Percentiles rank a stretch among this genome's conserved stretches.
These are phyloP conservation scores for Acleris sparsana DNA, from an alignment of 2,888 invertebrate species.

Conservation along the genomic window DNA sequence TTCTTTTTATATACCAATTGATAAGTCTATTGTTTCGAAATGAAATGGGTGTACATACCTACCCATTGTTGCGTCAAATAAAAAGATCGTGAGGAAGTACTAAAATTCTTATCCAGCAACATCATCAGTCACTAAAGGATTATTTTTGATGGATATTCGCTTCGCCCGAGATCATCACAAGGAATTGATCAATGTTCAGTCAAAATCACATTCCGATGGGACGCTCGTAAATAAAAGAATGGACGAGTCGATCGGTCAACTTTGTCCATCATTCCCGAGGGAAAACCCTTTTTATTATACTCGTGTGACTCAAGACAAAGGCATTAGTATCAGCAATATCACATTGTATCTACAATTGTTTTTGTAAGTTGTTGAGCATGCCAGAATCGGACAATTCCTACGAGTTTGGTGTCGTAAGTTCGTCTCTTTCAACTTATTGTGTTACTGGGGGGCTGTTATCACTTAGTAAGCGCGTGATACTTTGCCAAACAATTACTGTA, in stretches of 20 bases:
- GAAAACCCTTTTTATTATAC: not conserved
- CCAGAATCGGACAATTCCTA: constrained; percentile 6
- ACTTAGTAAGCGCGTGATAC: constrained; percentile 21
- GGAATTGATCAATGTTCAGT: too few relatives aligned
- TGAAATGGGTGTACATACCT: not conserved
- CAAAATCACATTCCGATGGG: too few relatives aligned
- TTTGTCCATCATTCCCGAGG: not conserved
- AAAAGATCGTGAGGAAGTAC: too few relatives aligned
- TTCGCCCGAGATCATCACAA: too few relatives aligned
- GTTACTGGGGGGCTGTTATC: constrained; percentile 20
- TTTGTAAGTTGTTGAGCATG: constrained; percentile 18
- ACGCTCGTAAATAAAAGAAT: too few relatives aligned
- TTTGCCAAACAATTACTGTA: constrained; percentile 11
- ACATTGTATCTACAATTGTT: not conserved
- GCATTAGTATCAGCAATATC: not conserved
- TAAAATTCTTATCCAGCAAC: too few relatives aligned
- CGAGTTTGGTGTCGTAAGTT: constrained; percentile 4
- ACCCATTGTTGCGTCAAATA: too few relatives aligned
- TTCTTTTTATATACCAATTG: constrained; percentile 10
- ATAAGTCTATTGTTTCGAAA: not conserved
- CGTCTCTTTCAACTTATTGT: constrained; percentile 8
- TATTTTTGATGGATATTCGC: too few relatives aligned
- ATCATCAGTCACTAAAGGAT: too few relatives aligned
- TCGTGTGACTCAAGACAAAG: not conserved
- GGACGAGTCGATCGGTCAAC: not conserved